Base-by-base conservation (phyloP, 2,797 vertebrate genomes). In the Pogoniulus pusillus region DNA sequence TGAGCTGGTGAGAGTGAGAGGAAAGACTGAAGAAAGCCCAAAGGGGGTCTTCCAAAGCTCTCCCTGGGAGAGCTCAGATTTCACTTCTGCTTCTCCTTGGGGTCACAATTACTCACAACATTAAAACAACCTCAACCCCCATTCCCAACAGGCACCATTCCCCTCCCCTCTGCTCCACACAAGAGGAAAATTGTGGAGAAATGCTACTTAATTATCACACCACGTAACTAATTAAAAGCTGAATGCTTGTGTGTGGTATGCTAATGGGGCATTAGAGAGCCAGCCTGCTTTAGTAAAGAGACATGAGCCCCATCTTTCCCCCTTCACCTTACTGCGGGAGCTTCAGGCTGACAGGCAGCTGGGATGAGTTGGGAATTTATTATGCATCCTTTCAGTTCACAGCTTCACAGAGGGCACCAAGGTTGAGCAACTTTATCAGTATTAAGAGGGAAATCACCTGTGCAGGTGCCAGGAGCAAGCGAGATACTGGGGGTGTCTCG, bases 191-290 rank as follows among this genome's bases (percentile, higher is more conserved):
- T 88, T 94, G 90, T 93, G 91, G 91, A 96, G 93, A 97, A 97
- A 96, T 34, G 75, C 94, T 96, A 93, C 85, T 97, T 98, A 97
- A 98, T 98, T 97, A 97, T 96, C 96, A 97, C 69, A 96, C 95
- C 97, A 97, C 95, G 90, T 97, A 97, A 97, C 97, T 97, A 97
- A 98, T 97, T 97, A 97, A 97, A 96, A 97, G 89, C 94, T 93
- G 87, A 94, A 96, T 72, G 94, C 94, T 96, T 96, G 88, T 86
- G 89, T 96, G 90, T 89, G 93, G 92, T 97, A 96, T 97, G 97
- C 96, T 97, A 98, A 98, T 97, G 81, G 97, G 53, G 91, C 95
- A 96, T 97, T 96, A 97, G 96, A 96, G 93, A 94, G 87, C 86
- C 84, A 95, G 88, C 22, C 65, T 92, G 94, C 95, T 94, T 96